These are phyloP conservation scores for Siniperca obscura DNA, from an alignment of 2,797 vertebrate species.

Conservation along the genomic window DNA sequence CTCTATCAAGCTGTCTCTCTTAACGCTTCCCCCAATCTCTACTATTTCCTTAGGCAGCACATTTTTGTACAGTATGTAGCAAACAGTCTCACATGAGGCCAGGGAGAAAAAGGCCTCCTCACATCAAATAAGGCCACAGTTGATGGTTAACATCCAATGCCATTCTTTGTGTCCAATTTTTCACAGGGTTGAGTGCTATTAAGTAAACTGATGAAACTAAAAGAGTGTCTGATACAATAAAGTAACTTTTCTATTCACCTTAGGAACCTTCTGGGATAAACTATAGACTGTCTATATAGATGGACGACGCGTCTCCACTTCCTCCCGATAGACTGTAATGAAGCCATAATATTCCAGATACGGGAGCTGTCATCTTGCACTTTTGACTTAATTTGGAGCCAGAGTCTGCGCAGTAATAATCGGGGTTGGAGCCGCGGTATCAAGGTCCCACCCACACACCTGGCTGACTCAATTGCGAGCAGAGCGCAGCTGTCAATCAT, in stretches of 20 bases:
- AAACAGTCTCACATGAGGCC: slow-evolving; percentile 17
- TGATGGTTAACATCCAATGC: slow-evolving; percentile 9
- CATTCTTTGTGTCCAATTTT: slow-evolving; percentile 28
- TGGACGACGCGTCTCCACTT: no score
- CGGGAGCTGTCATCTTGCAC: no score
- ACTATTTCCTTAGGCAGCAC: slow-evolving; percentile 9
- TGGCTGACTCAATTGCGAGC: no score
- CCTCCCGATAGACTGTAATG: no score
- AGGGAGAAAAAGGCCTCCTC: slow-evolving; percentile 22
- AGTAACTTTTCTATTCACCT: slow-evolving; percentile 37
- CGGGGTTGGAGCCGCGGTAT: no score
- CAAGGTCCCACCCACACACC: no score
- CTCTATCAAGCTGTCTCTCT: slow-evolving; percentile 7
- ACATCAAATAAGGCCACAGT: slow-evolving; percentile 34
- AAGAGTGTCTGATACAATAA: slow-evolving; percentile 9
- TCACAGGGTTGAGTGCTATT: slow-evolving; percentile 23
- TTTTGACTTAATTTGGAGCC: no score
- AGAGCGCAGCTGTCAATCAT: no score
- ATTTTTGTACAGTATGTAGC: slow-evolving; percentile 25
- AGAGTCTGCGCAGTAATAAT: no score
- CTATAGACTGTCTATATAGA: no score
- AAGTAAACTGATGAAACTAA: slow-evolving; percentile 41
- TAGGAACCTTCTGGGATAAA: neutral
- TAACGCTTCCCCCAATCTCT: neutral
- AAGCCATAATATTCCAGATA: no score